Evolutionary conservation across 2,888 invertebrate species (phyloP), one percentile per base, ranked within the genome.

Genomic region (Lissonota sp.): DNA sequence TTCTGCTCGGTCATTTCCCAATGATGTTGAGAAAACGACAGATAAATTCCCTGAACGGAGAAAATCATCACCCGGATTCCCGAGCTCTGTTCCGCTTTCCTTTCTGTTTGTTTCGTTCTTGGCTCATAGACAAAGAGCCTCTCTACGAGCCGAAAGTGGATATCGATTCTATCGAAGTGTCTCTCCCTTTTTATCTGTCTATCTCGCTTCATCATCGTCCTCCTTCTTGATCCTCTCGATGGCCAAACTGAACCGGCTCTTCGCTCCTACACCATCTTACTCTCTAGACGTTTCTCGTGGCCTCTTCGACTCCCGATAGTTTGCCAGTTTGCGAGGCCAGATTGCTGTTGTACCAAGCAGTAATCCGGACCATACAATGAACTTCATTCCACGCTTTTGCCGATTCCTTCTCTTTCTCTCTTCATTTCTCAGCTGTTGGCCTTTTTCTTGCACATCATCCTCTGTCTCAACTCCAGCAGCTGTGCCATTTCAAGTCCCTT

Each of bases 351-450:
- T 82, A 84, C 80, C 78, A 75, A 70, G 80, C 83, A 82, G 85
- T 87, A 88, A 88, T 88, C 86, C 83, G 84, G 64, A 75, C 73
- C 86, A 84, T 83, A 87, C 86, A 87, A 87, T 86, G 85, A 87
- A 87, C 86, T 87, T 75, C 81, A 83, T 85, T 83, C 79, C 80
- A 40, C 81, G 64, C 62, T 76, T 62, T 71, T 73, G 73, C 60
- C 58, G 69, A 67, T 83, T 51, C 63, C 40, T 58, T 51, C n/a
- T 44, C 64, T 37, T 44, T 39, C 67, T 44, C 51, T 42, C 40
- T 14, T 42, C 39, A 5, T 53, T 39, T 53, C 39, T 70, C 39
- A 14, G 58, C 70, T 75, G 64, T 66, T 66, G 53, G 60, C 72
- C 67, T 67, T 49, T 37, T n/a, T 8, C 67, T 58, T 60, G 60